Evolutionary conservation across 2,113 vertebrate species (phyloP).

Genomic region (Haemorhous mexicanus): DNA sequence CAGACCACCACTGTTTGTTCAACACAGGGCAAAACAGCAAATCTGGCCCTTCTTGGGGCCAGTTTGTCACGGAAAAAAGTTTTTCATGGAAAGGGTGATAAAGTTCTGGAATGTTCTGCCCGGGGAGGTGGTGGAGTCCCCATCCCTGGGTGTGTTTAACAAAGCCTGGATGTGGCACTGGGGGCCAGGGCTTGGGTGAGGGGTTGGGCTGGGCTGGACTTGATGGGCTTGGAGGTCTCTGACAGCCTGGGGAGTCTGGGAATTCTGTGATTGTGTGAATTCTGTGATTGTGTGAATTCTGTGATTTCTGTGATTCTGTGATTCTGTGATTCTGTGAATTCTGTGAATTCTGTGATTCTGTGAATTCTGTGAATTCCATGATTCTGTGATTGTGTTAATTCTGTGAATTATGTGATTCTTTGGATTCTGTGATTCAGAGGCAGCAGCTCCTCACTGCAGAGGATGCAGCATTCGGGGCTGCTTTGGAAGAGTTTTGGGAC

Average conservation of each 20-base stretch:
- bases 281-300: too few relatives aligned
- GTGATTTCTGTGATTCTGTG: too few relatives aligned
- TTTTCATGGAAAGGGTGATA: background rate
- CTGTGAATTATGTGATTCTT: too few relatives aligned
- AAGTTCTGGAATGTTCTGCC: too few relatives aligned
- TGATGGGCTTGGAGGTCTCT: background rate
- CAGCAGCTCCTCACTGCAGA: background rate
- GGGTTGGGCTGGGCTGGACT: background rate
- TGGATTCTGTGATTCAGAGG: background rate
- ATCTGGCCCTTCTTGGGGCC: background rate
- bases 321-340: too few relatives aligned
- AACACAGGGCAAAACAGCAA: background rate
- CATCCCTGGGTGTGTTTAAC: too few relatives aligned
- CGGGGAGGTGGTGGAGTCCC: too few relatives aligned
- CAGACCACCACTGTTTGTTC: background rate
- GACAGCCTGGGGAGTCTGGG: too few relatives aligned
- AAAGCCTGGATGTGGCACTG: background rate
- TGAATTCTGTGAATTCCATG: too few relatives aligned
- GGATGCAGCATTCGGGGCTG: background rate
- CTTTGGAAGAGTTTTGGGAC: background rate
- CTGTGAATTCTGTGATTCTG: too few relatives aligned
- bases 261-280: too few relatives aligned
- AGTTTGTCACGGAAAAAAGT: background rate
- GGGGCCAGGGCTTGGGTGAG: background rate
- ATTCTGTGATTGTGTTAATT: too few relatives aligned